Evolutionary conservation across 2,113 vertebrate genomes (phyloP).

Genomic region (Poeciliopsis occidentalis): DNA sequence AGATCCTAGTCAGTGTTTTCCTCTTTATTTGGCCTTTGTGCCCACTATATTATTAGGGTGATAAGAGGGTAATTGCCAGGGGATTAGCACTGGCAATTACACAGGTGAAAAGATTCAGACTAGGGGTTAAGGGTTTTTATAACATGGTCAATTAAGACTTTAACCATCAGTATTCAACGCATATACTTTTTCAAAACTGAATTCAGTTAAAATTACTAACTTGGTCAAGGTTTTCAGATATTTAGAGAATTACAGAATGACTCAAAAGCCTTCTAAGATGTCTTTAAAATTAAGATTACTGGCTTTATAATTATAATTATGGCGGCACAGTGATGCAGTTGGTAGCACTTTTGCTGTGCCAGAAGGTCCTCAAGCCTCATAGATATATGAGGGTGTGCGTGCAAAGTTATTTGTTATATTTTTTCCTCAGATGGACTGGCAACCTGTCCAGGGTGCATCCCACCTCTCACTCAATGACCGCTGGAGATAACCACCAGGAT

Average conservation of each 20-base stretch:
- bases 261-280: not conserved
- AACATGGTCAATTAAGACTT: constrained; percentile 34
- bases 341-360: too few species aligned
- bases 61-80: constrained; percentile 48
- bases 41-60: constrained; percentile 40
- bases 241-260: constrained; percentile 1
- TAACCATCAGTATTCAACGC: constrained; percentile 32
- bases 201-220: not conserved
- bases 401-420: too few species aligned
- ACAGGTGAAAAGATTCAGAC: constrained; percentile 58
- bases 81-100: constrained; percentile 36
- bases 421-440: too few species aligned
- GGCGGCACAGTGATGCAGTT: too few species aligned
- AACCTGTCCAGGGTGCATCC: too few species aligned
- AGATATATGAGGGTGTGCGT: too few species aligned
- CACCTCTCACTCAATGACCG: too few species aligned
- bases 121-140: constrained; percentile 52
- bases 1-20: constrained; percentile 17
- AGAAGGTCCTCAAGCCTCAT: too few species aligned
- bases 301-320: too few species aligned
- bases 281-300: not conserved
- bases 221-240: constrained; percentile 5
- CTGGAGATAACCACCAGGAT: too few species aligned
- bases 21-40: constrained; percentile 44
- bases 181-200: constrained; percentile 4